These are phyloP conservation scores for Oxystoma pomonae DNA, from an alignment of 2,888 invertebrate genomes.

Conservation along the genomic window DNA sequence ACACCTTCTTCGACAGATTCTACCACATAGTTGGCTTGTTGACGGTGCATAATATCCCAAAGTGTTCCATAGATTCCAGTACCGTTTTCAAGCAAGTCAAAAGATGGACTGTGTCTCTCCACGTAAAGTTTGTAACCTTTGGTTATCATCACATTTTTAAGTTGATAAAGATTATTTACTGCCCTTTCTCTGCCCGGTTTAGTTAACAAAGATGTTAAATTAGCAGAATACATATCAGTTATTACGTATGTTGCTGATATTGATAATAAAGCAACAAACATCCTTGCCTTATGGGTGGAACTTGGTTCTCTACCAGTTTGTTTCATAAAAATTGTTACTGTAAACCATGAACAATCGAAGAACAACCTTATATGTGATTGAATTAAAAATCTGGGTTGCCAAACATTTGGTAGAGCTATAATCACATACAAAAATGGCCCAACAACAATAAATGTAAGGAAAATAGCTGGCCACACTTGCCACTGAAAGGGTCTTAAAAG, in stretches of 20 bases:
- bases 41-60: slow-evolving; percentile 60
- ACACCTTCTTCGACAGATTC: slow-evolving; percentile 70
- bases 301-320: slow-evolving; percentile 63
- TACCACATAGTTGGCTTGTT: slow-evolving; percentile 52
- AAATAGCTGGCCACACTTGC: slow-evolving; percentile 70
- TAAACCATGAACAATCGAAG: slow-evolving; percentile 69
- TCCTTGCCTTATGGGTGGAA: slow-evolving; percentile 61
- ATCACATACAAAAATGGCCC: slow-evolving; percentile 68
- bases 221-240: slow-evolving; percentile 75
- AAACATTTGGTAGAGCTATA: slow-evolving; percentile 59
- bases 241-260: slow-evolving; percentile 75
- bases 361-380: slow-evolving; percentile 45
- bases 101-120: slow-evolving; percentile 68
- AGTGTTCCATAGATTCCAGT: slow-evolving; percentile 69
- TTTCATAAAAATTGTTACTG: slow-evolving; percentile 63
- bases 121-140: slow-evolving; percentile 64
- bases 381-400: slow-evolving; percentile 48
- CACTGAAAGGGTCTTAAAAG: slow-evolving; percentile 69
- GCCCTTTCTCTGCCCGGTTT: slow-evolving; percentile 67
- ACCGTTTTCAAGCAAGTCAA: slow-evolving; percentile 69
- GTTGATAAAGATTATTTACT: slow-evolving; percentile 60
- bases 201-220: slow-evolving; percentile 69
- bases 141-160: slow-evolving; percentile 63
- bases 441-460: slow-evolving; percentile 59
- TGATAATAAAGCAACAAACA: slow-evolving; percentile 65